Evolutionary conservation across 1,140 invertebrate genomes (phyloP), one percentile per base, ranked within the genome.

Genomic region (Brachionus rotundiformis): DNA sequence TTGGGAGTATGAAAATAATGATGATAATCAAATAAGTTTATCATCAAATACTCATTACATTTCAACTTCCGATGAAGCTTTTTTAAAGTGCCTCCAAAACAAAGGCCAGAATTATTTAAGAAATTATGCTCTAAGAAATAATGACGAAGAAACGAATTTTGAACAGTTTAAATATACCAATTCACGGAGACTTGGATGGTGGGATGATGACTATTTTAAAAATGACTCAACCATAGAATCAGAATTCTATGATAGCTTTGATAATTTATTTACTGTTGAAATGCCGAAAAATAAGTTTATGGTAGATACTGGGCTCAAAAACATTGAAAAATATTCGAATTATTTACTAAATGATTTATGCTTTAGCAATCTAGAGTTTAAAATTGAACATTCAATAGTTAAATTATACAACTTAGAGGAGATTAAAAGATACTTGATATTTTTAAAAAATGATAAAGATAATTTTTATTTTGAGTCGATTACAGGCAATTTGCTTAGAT

Each of bases 321-420:
- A 25, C 19, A 54, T 16, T 6, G 8, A 19, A 54, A 54, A 19
- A 23, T 54, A 54, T 54, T 4, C 19, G 19, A 16, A 54, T 19
- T 19, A 7, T 19, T 27, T 73, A 25, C 5, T 73, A 8, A 25
- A 25, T 13, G 68, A 73, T 23, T 23, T 73, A 23, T 25, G 13
- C 13, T 41, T 25, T 23, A 25, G 44, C 4, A 73, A 73, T 25
- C 27, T 25, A 16, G 5, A 23, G 11, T 10, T 25, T 73, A 23
- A 73, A 44, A 11, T 11, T 27, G n/a, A 73, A 11, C 2, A 44
- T 41, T 25, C 25, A 41, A 73, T 44, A 1, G 44, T n/a, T 44
- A 29, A 44, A 44, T 44, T 73, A 25, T 73, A 73, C 44, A 13
- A 73, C n/a, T 44, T 73, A 10, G 39, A 73, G 44, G 68, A 73